Evolutionary conservation across 2,797 vertebrate genomes (phyloP).

Genomic region (Manis javanica): DNA sequence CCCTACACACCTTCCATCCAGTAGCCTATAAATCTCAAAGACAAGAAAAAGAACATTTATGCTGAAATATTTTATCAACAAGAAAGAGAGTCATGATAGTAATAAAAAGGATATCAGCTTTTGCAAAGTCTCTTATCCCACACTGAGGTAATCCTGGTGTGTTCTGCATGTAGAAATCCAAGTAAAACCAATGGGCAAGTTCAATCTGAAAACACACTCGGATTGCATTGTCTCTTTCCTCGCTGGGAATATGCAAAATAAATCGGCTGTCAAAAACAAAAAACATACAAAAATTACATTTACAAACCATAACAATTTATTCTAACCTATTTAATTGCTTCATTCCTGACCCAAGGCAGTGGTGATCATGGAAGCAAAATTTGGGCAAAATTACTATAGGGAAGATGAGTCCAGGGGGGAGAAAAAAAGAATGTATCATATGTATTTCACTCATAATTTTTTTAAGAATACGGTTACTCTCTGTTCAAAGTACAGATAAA

Average conservation of each 20-base stretch:
- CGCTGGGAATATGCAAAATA: slow-evolving; percentile 99
- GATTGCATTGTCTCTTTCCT: slow-evolving; percentile 99
- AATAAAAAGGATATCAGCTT: slow-evolving; percentile 97
- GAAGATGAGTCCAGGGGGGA: neutral
- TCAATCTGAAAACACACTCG: slow-evolving; percentile 99
- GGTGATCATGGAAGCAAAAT: neutral
- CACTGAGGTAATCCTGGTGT: slow-evolving; percentile 97
- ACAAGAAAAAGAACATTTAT: slow-evolving; percentile 55
- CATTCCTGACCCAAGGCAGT: neutral
- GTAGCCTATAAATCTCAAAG: slow-evolving; percentile 44
- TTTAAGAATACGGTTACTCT: neutral
- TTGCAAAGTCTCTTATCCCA: slow-evolving; percentile 99
- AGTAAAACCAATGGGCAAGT: slow-evolving; percentile 99
- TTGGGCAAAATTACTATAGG: neutral
- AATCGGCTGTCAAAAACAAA: slow-evolving; percentile 92
- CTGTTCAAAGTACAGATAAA: slow-evolving; percentile 32
- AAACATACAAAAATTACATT: slow-evolving; percentile 69
- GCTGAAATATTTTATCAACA: slow-evolving; percentile 41
- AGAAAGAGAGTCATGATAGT: slow-evolving; percentile 20
- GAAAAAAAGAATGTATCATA: neutral
- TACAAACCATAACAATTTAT: slow-evolving; percentile 15
- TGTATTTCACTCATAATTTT: neutral
- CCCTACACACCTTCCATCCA: neutral
- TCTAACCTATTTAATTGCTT: slow-evolving; percentile 49
- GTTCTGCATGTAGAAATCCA: slow-evolving; percentile 99